Evolutionary conservation across 2,113 vertebrate genomes (phyloP).

Genomic region (Ancistrus triradiatus): DNA sequence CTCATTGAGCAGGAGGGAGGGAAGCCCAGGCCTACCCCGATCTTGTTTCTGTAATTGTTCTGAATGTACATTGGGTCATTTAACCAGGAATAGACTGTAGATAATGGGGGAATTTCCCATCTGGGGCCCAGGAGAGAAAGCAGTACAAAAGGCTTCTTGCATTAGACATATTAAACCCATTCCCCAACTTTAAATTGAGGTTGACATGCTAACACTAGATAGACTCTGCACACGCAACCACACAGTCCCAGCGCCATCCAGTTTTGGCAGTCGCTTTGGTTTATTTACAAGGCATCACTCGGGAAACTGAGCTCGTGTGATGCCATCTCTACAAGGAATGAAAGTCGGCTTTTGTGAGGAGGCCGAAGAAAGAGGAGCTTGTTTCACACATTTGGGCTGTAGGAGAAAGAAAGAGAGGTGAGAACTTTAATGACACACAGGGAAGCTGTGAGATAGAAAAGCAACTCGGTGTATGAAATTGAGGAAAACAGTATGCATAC

Average conservation of each 20-base stretch:
- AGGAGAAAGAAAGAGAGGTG: slow-evolving; percentile 32
- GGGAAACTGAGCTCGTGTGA: slow-evolving; percentile 54
- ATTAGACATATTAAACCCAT: slow-evolving; percentile 21
- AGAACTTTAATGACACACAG: slow-evolving; percentile 30
- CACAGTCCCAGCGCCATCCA: slow-evolving; percentile 19
- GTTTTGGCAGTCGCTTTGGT: slow-evolving; percentile 44
- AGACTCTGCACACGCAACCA: background rate
- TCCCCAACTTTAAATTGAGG: slow-evolving; percentile 31
- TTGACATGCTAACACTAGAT: slow-evolving; percentile 13
- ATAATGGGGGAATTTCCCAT: slow-evolving; percentile 14
- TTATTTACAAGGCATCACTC: slow-evolving; percentile 60
- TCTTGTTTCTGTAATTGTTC: slow-evolving; percentile 47
- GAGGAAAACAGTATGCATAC: no score
- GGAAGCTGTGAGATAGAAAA: slow-evolving; percentile 3
- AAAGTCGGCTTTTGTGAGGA: slow-evolving; percentile 65
- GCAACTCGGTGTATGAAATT: no score
- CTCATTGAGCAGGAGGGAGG: slow-evolving; percentile 22
- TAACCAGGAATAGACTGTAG: background rate
- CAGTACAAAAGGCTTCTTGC: slow-evolving; percentile 11
- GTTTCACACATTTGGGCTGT: slow-evolving; percentile 53
- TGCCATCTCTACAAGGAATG: slow-evolving; percentile 46
- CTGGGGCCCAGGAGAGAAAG: background rate
- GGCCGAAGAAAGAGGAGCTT: slow-evolving; percentile 64
- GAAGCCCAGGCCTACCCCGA: slow-evolving; percentile 27
- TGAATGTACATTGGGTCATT: slow-evolving; percentile 36